Percentiles rank a stretch among this genome's conserved stretches.
Conservation (phyloP, 2,113 vertebrate genomes). For the Salvelinus sp. region DNA sequence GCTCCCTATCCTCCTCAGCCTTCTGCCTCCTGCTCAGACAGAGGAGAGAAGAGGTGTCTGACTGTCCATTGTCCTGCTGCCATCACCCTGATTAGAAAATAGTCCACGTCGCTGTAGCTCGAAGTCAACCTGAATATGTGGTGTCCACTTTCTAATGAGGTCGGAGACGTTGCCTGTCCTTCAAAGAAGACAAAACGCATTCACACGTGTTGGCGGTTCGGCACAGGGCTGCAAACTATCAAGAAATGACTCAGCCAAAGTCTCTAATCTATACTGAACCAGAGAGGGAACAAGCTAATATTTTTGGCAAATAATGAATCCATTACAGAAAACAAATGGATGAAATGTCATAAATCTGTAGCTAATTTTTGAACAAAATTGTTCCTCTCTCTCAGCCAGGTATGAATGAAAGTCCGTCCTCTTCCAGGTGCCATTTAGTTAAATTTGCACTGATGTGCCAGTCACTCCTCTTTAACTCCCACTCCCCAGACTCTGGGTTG, state of each 20-base stretch:
- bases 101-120: slow-evolving; percentile 21
- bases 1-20: neutral
- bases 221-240: neutral
- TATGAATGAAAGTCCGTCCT: too few relatives aligned
- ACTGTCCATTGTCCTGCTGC: slow-evolving; percentile 16
- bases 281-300: slow-evolving; percentile 43
- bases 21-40: slow-evolving; percentile 34
- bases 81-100: slow-evolving; percentile 53
- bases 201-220: neutral
- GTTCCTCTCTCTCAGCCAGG: too few relatives aligned
- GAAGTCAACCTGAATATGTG: slow-evolving; percentile 39
- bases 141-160: slow-evolving; percentile 52
- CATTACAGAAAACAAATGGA: slow-evolving; percentile 15
- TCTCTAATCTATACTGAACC: slow-evolving; percentile 46
- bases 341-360: neutral
- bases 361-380: too few relatives aligned
- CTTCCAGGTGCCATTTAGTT: slow-evolving; percentile 14
- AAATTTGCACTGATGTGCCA: slow-evolving; percentile 21
- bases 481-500: slow-evolving; percentile 30
- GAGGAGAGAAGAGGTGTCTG: slow-evolving; percentile 16
- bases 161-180: slow-evolving; percentile 32
- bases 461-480: slow-evolving; percentile 26
- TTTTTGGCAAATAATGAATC: slow-evolving; percentile 20
- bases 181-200: slow-evolving; percentile 3
- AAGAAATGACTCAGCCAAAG: slow-evolving; percentile 16